Evolutionary conservation across 1,140 invertebrate genomes (phyloP).

Genomic region (Drosophila navojoa): DNA sequence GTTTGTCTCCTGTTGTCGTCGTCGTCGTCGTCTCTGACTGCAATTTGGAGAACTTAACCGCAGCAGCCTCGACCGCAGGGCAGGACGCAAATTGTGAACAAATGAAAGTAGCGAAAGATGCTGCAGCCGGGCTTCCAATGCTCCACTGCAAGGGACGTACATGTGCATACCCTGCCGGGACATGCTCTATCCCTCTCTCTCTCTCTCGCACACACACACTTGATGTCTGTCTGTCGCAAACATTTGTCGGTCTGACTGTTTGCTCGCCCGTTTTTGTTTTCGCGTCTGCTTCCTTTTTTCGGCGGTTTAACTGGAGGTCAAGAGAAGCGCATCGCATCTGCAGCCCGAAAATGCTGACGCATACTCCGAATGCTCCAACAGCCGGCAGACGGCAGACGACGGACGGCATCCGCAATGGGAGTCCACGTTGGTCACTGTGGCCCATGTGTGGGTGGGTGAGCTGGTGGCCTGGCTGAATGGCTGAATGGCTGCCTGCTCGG

Average conservation of each 20-base stretch:
- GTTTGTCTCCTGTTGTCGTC: conserved; percentile 31
- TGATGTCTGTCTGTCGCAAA: conserved; percentile 1
- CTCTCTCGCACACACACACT: conserved; percentile 5
- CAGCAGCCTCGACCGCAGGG: conserved; percentile 67
- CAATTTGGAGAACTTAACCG: conserved; percentile 81
- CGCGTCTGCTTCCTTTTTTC: conserved; percentile 50
- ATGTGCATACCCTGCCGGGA: conserved; percentile 43
- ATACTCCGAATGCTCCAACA: conserved; percentile 18
- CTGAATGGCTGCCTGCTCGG: not conserved
- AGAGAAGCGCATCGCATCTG: conserved; percentile 63
- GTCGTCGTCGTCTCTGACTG: conserved; percentile 64
- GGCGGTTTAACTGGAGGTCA: conserved; percentile 74
- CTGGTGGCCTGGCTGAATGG: not conserved
- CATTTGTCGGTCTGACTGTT: conserved; percentile 1
- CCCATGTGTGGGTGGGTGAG: conserved; percentile 34
- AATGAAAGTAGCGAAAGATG: conserved; percentile 78
- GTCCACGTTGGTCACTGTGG: conserved; percentile 24
- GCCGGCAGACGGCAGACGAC: no score
- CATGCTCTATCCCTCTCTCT: not conserved
- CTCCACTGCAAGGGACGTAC: conserved; percentile 29
- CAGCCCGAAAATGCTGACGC: conserved; percentile 50
- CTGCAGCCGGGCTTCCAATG: conserved; percentile 36
- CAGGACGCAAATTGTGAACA: conserved; percentile 78
- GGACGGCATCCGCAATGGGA: not conserved
- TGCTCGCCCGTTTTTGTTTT: conserved; percentile 28